Evolutionary conservation across 2,113 vertebrate species (phyloP), one percentile per base, ranked within the genome.

Genomic region (Nycticebus coucang): DNA sequence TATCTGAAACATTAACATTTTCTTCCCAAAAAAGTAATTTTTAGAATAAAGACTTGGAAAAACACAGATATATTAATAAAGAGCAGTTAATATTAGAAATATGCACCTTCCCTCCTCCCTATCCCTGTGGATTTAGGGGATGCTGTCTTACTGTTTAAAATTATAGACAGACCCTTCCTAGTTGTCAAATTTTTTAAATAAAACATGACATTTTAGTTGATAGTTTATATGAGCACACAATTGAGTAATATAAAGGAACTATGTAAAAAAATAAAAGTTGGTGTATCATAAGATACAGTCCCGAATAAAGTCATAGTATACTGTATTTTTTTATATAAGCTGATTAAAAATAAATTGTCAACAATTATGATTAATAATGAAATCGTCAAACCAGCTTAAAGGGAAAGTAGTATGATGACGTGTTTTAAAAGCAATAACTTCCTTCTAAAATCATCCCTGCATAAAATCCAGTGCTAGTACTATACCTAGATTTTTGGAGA

Each of bases 371-470:
- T 93, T 95, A 87, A 87, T 93, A 97, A 81, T 78, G 74, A 80
- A 33, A 95, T 66, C 97, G n/a, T 93, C 69, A 93, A 93, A 87
- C 17, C 59, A 89, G 24, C 64, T 68, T 90, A 85, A 95, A 92
- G 62, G 81, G 66, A 90, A 86, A 88, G 28, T 60, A 89, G 9
- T 87, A 22, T 95, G 68, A 64, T 80, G 64, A 86, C 64, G 78
- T 13, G 80, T 90, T 94, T 92, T 96, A 66, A 37, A 94, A 92
- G 62, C 26, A 95, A 64, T 95, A 55, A 75, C 35, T 93, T 96
- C 59, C 35, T 87, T 95, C 92, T 95, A 81, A 95, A 96, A 81
- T 95, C 53, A 91, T 86, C 95, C 81, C 71, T 82, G 4, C 62
- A 60, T 79, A 79, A 83, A 92, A 89, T 26, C 8, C 28, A 68